Evolutionary conservation across 1,140 invertebrate species (phyloP).

Genomic region (Drosophila chauvacae): DNA sequence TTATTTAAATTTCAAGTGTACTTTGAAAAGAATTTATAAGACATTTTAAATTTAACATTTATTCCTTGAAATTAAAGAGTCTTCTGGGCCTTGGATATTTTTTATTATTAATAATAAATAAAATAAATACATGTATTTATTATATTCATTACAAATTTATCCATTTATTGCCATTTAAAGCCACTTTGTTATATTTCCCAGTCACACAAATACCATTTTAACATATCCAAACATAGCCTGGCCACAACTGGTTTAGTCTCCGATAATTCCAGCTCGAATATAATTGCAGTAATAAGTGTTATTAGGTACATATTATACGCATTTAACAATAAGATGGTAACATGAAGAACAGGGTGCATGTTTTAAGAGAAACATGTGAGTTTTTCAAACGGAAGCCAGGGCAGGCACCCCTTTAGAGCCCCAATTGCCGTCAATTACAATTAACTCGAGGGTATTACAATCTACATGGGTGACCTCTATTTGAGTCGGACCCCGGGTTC

Average conservation of each 20-base stretch:
- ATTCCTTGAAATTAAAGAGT: too few species aligned
- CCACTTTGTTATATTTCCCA: not conserved
- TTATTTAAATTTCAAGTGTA: too few species aligned
- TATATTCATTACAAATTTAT: not conserved
- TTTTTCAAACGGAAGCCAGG: conserved; percentile 5
- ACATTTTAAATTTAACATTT: too few species aligned
- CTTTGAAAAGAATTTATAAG: too few species aligned
- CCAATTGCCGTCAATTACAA: conserved; percentile 47
- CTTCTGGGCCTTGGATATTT: too few species aligned
- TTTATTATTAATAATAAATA: too few species aligned
- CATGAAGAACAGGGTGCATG: not conserved
- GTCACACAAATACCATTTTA: not conserved
- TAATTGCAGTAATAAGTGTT: too few species aligned
- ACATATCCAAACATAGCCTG: not conserved
- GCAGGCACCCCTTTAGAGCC: not conserved
- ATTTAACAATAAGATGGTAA: not conserved
- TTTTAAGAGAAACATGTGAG: not conserved
- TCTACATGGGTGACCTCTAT: conserved; percentile 14
- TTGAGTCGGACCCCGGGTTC: not conserved
- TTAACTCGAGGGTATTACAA: conserved; percentile 36
- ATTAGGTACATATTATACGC: not conserved
- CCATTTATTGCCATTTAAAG: too few species aligned
- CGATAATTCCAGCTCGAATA: not conserved
- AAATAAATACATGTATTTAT: too few species aligned
- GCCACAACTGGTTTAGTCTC: not conserved